Conservation (phyloP, 2,797 vertebrate species). For the Galagoides demidoff region DNA sequence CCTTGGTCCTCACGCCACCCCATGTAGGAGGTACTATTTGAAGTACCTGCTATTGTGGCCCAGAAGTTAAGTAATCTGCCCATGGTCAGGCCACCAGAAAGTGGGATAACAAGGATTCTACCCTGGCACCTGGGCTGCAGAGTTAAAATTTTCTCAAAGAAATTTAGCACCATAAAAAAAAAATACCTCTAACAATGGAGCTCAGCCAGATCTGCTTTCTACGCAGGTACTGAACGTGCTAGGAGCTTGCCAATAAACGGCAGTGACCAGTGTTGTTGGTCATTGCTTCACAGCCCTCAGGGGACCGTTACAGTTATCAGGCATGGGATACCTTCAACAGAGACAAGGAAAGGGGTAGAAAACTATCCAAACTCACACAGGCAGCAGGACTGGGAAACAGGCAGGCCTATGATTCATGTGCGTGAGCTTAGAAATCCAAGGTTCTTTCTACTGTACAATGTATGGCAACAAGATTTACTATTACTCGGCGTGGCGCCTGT, state of each 20-base stretch:
- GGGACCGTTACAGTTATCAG: neutral
- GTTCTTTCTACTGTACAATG: neutral
- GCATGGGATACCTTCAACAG: neutral
- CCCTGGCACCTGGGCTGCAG: neutral
- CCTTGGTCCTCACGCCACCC: neutral
- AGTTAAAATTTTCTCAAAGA: neutral
- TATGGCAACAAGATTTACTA: neutral
- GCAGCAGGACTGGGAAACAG: neutral
- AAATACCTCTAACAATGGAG: rapidly evolving
- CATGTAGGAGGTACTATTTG: neutral
- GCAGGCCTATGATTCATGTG: neutral
- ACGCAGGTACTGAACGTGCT: rapidly evolving
- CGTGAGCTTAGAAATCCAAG: neutral
- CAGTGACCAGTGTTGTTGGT: neutral
- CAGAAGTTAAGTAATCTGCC: neutral
- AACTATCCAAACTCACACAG: neutral
- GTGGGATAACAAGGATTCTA: neutral
- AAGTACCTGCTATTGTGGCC: neutral
- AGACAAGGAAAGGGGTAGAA: neutral
- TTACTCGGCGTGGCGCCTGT: neutral
- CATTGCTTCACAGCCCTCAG: neutral
- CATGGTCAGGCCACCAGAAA: neutral
- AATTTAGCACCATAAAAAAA: neutral
- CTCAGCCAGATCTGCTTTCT: neutral
- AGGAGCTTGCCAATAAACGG: neutral